Evolutionary conservation across 2,888 invertebrate species (phyloP), one percentile per base, ranked within the genome.

Genomic region (Pristionchus entomophagus): DNA sequence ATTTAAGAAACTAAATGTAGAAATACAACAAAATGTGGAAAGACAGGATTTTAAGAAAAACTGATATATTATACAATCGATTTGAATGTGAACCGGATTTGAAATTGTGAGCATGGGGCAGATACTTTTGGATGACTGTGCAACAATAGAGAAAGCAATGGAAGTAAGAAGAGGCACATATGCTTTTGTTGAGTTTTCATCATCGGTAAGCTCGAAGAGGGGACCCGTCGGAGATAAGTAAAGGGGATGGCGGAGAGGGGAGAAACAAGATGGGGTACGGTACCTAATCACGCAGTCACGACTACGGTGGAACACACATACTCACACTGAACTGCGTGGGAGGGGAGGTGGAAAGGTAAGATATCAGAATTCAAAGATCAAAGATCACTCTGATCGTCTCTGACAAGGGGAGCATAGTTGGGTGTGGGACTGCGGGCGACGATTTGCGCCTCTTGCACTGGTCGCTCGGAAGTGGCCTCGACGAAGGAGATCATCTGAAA

Each of bases 401-500:
- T 14, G n/a, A 65, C 65, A 5, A 84, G 5, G 5, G 83, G 83
- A 3, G 83, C 83, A 45, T 84, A 32, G 45, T 35, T 51, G 22
- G 83, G 83, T 0, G 83, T 53, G 19, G 65, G 41, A 45, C 83
- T 49, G 5, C 83, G 29, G 0, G 53, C 51, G 6, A 85, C 77
- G 26, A 77, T 26, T 0, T 51, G 26, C 2, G 73, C 85, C 17
- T 73, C 73, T 45, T 35, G 59, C 26, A 29, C 38, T 1, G 49
- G 22, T 29, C 53, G 49, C 19, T 85, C 85, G 10, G 73, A 12
- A 5, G 69, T 32, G 8, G 84, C 53, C 41, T 85, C 85, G 53
- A 85, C 62, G 56, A 85, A 85, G 22, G 85, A 85, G 14, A 85
- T 85, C 85, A 85, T 85, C 85, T 85, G 59, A n/a, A 85, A 65